These are phyloP conservation scores for Thumatha senex DNA, from an alignment of 2,888 invertebrate species.

Conservation along the genomic window DNA sequence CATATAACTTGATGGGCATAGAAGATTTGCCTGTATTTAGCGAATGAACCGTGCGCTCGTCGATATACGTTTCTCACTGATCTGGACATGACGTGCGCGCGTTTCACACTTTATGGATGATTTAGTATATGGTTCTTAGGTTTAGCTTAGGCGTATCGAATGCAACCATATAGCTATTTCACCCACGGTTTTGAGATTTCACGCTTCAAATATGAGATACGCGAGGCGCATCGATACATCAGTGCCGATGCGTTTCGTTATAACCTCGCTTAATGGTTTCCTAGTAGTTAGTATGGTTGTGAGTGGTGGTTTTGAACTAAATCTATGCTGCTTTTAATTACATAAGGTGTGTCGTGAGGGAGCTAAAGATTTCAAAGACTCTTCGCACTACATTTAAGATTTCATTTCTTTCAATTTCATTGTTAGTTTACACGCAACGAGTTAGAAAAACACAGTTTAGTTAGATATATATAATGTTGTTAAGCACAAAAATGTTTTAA, in stretches of 20 bases:
- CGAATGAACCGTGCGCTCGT: slow-evolving; percentile 19
- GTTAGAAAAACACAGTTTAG: slow-evolving; percentile 28
- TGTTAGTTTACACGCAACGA: slow-evolving; percentile 29
- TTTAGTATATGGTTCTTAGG: slow-evolving; percentile 53
- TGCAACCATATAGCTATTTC: slow-evolving; percentile 49
- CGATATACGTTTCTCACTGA: slow-evolving; percentile 9
- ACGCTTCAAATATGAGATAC: slow-evolving; percentile 61
- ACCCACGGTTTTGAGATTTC: slow-evolving; percentile 46
- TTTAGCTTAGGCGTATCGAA: slow-evolving; percentile 40
- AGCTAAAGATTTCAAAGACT: slow-evolving; percentile 34
- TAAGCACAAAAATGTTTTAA: slow-evolving; percentile 26
- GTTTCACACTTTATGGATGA: slow-evolving; percentile 38
- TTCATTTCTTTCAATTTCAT: slow-evolving; percentile 34
- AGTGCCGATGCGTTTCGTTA: slow-evolving; percentile 41
- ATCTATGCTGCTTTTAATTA: slow-evolving; percentile 70
- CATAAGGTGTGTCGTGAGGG: slow-evolving; percentile 57
- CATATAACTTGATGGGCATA: slow-evolving; percentile 34
- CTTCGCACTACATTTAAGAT: slow-evolving; percentile 44
- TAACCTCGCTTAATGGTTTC: slow-evolving; percentile 76
- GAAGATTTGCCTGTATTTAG: slow-evolving; percentile 37
- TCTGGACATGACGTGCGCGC: slow-evolving; percentile 27
- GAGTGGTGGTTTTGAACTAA: slow-evolving; percentile 76
- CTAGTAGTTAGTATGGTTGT: slow-evolving; percentile 75
- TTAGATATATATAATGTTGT: slow-evolving; percentile 8
- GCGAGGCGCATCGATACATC: slow-evolving; percentile 55